phyloP scores from a whole-genome alignment of 2,888 invertebrate genomes.

The Sepioteuthis lessoniana region DNA sequence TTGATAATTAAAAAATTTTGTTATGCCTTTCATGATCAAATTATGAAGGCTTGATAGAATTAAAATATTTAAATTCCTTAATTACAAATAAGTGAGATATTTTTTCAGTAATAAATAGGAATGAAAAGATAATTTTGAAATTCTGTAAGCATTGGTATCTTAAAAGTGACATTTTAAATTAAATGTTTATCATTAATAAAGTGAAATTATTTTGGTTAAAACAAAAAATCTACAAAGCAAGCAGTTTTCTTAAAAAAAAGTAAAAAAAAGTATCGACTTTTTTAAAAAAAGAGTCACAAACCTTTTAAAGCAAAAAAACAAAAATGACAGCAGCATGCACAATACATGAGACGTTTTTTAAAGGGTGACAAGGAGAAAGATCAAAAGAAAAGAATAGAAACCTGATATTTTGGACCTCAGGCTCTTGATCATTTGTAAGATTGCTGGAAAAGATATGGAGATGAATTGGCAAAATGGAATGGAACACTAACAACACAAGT shows the following conservation, averaged over 20 bases:
- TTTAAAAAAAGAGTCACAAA: neutral
- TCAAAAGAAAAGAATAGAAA: neutral
- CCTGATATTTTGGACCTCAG: constrained; percentile 34
- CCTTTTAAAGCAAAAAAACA: neutral
- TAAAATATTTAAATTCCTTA: too few species aligned
- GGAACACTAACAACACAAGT: neutral
- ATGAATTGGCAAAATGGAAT: neutral
- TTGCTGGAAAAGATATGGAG: constrained; percentile 38
- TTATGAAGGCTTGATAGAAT: too few species aligned
- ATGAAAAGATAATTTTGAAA: too few species aligned
- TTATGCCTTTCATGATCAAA: too few species aligned
- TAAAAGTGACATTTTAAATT: too few species aligned
- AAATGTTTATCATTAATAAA: too few species aligned
- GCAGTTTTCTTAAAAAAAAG: neutral
- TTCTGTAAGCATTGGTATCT: too few species aligned
- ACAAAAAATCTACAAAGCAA: neutral
- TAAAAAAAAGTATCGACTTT: neutral
- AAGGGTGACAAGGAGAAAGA: neutral
- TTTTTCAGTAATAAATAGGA: too few species aligned
- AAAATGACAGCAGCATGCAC: neutral
- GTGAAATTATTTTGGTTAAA: neutral
- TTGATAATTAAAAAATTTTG: too few species aligned
- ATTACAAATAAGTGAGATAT: too few species aligned
- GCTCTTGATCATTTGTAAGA: constrained; percentile 46
- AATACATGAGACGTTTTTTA: neutral